Conservation (phyloP, 2,113 vertebrate genomes). For the Mesembrinibis cayennensis region DNA sequence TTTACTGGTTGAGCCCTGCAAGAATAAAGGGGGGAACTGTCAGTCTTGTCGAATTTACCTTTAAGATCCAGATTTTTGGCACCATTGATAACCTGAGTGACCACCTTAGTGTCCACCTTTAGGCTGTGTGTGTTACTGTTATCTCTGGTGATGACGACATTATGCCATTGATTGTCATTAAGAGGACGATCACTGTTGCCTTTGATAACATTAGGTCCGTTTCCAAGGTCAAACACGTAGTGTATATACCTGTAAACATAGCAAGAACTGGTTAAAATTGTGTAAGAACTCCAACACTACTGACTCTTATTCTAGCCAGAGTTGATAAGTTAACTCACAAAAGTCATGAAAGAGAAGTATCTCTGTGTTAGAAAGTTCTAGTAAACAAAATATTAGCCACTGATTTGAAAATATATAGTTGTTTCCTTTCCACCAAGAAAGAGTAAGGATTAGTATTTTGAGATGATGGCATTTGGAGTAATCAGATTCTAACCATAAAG, state of each 20-base stretch:
- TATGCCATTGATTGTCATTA: constrained; percentile 99
- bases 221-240: constrained; percentile 98
- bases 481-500: background rate
- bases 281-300: background rate
- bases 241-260: constrained; percentile 87
- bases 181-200: constrained; percentile 92
- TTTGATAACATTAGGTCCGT: constrained; percentile 96
- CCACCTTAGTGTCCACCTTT: constrained; percentile 91
- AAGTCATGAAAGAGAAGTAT: background rate
- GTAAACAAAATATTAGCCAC: background rate
- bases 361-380: background rate
- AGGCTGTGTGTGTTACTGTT: constrained; percentile 96
- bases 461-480: background rate
- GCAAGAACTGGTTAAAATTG: background rate
- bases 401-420: background rate
- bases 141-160: constrained; percentile 94
- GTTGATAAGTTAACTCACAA: background rate
- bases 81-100: constrained; percentile 96
- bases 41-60: constrained; percentile 75
- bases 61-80: constrained; percentile 99
- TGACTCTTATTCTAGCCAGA: background rate
- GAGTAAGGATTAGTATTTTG: background rate
- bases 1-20: background rate
- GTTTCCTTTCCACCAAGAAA: background rate
- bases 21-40: background rate